Evolutionary conservation across 2,797 vertebrate species (phyloP), one percentile per base, ranked within the genome.

Genomic region (Sternarchorhynchus goeldii): DNA sequence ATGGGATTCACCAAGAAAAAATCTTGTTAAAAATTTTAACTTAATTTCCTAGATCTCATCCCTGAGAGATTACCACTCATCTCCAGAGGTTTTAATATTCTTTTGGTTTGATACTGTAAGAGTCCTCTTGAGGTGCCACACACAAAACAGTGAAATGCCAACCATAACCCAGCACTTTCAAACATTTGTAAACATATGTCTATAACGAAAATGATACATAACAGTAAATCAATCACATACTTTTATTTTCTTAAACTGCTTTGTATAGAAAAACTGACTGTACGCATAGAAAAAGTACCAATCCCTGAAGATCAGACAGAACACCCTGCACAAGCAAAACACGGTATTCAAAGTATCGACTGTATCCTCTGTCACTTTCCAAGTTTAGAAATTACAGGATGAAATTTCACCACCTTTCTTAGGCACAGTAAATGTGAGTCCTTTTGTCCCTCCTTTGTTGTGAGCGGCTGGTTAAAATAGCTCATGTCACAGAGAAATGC

Each of bases 331-430:
- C 18, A 29, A 65, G 5, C 16, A 76, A 5, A 53, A 56, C 41
- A 14, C 12, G 6, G 41, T 39, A 73, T 73, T 81, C 62, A 25
- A n/a, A 73, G 63, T 25, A 73, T 63, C 73, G 56, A 63, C 69
- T 68, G 41, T 63, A 53, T 74, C 70, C 75, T 74, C 68, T 64
- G 70, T 74, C 58, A 34, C 4, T 3, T 77, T 80, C 87, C 79
- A 88, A 83, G 86, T 87, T 86, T 88, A 88, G 88, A 56, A 75
- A 84, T 64, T 65, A 20, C 59, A 74, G 79, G 78, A 64, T 80
- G 82, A 78, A 86, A 82, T 82, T 63, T 76, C 63, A 79, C 60
- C 84, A 72, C 71, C 77, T 75, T 66, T 87, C 73, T 81, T 74
- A 84, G 56, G 62, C 58, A 81, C 45, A 79, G 58, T 70, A 78